phyloP scores from a whole-genome alignment of 1,140 invertebrate species.

The Brachionus sp. region DNA sequence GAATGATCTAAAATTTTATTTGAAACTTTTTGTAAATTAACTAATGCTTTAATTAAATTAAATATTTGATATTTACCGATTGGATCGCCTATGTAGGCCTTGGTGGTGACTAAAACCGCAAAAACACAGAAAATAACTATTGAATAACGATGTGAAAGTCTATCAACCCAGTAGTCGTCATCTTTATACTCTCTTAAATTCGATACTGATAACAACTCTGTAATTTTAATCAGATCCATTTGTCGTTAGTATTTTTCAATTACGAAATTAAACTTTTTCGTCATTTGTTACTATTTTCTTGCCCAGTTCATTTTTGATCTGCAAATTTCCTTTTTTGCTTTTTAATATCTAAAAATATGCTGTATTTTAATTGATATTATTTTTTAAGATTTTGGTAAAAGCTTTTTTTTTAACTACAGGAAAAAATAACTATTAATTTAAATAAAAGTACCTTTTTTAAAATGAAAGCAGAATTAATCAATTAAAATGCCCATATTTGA shows the following conservation, averaged over 20 bases:
- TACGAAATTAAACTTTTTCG: background rate
- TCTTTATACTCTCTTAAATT: conserved; percentile 47
- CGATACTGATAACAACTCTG: conserved; percentile 1
- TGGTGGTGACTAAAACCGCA: conserved; percentile 62
- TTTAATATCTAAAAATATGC: background rate
- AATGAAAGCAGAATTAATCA: no score
- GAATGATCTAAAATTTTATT: no score
- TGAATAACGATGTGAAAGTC: conserved; percentile 62
- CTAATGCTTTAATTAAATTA: no score
- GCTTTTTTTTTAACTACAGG: no score
- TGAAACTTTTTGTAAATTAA: no score
- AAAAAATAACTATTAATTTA: no score
- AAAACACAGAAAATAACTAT: conserved; percentile 62
- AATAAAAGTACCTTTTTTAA: no score
- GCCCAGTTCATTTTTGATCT: background rate
- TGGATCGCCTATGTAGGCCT: conserved; percentile 57
- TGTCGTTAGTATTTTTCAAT: no score
- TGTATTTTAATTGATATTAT: background rate
- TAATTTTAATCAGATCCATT: conserved; percentile 38
- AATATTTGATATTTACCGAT: conserved; percentile 41
- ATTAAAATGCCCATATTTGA: no score
- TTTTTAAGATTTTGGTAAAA: background rate
- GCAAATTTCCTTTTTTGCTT: background rate
- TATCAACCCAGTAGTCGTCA: conserved; percentile 64
- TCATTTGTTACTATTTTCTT: background rate